Percentiles rank a stretch among this genome's conserved stretches.
phyloP scores from a whole-genome alignment of 2,888 invertebrate species.

The Thumatha senex region DNA sequence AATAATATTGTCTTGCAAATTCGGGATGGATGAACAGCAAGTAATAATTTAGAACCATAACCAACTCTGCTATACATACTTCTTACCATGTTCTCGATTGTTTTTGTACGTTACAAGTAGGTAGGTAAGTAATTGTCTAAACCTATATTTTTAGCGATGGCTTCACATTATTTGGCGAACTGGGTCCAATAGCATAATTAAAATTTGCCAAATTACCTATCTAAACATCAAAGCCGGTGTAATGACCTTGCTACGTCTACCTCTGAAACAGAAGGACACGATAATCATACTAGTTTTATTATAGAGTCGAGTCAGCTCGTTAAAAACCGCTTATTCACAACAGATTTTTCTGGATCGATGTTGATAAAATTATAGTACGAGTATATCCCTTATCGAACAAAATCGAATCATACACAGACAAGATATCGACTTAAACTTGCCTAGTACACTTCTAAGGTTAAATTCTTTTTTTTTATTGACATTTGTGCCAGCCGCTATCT shows the following conservation, averaged over 20 bases:
- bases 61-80: not conserved
- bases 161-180: constrained; percentile 14
- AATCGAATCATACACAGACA: too few species aligned
- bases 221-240: constrained; percentile 27
- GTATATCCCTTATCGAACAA: too few species aligned
- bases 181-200: constrained; percentile 21
- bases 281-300: constrained; percentile 23
- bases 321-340: too few species aligned
- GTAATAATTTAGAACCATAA: too few species aligned
- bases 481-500: constrained; percentile 22
- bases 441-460: too few species aligned
- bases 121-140: not conserved
- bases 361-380: too few species aligned
- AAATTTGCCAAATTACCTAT: constrained; percentile 29
- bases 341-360: too few species aligned
- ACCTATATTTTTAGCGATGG: constrained; percentile 16
- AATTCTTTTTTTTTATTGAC: constrained; percentile 17
- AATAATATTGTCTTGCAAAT: too few species aligned
- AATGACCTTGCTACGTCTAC: constrained; percentile 37
- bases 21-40: too few species aligned
- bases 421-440: too few species aligned
- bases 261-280: constrained; percentile 38
- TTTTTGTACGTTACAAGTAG: not conserved
- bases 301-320: too few species aligned
- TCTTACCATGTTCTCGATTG: not conserved